Conservation (phyloP, 2,113 vertebrate species). For the Cinclus cinclus region DNA sequence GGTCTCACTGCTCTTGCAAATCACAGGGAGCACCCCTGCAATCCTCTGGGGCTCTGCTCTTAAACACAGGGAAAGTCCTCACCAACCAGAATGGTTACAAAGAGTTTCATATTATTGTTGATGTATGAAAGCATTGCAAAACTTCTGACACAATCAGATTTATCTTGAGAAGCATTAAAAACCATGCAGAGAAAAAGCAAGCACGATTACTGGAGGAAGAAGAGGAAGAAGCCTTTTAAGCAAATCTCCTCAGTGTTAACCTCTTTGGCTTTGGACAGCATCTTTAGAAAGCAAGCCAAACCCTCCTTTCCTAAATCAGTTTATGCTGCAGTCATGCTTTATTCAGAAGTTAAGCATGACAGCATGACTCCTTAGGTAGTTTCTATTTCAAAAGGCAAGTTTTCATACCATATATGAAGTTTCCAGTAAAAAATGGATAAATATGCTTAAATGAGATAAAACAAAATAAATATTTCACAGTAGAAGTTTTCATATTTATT, state of each 20-base stretch:
- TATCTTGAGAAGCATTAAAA: background rate
- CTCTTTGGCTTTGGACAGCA: constrained; percentile 29
- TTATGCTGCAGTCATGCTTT: constrained; percentile 34
- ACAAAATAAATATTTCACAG: background rate
- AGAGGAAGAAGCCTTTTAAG: constrained; percentile 26
- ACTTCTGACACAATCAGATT: background rate
- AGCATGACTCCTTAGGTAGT: background rate
- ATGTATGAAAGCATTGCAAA: background rate
- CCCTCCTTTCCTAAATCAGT: background rate
- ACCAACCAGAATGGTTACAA: background rate
- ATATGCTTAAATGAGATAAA: constrained; percentile 2
- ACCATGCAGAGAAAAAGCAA: background rate
- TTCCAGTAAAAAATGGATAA: background rate
- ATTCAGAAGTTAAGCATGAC: constrained; percentile 31
- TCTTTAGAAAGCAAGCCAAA: constrained; percentile 36
- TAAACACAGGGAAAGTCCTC: background rate
- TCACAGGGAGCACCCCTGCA: background rate
- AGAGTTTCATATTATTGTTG: background rate
- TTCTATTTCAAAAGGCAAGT: constrained; percentile 12
- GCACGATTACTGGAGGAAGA: background rate
- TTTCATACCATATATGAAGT: background rate
- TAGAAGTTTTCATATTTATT: background rate
- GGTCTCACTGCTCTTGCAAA: background rate
- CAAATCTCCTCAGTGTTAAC: constrained; percentile 25
- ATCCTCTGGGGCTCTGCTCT: background rate